phyloP scores from a whole-genome alignment of 2,797 vertebrate genomes.

The Mallotus villosus region DNA sequence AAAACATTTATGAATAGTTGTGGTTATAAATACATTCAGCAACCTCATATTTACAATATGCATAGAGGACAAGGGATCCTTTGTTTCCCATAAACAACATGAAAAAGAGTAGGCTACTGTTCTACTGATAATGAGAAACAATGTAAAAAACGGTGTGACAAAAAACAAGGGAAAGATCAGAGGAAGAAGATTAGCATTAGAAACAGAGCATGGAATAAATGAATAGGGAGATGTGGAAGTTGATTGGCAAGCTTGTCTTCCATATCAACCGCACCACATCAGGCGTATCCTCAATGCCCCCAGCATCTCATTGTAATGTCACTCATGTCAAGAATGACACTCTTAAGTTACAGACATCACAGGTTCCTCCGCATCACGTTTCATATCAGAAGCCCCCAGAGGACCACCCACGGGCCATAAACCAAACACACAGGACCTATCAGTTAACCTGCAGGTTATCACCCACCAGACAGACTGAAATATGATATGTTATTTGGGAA shows the following conservation, averaged over 20 bases:
- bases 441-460: background rate
- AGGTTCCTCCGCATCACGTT: conserved; percentile 6
- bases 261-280: background rate
- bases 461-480: background rate
- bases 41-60: conserved; percentile 12
- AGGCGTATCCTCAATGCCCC: background rate
- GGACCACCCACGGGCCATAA: background rate
- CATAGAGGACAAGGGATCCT: conserved; percentile 34
- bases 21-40: conserved; percentile 39
- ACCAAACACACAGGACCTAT: background rate
- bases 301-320: background rate
- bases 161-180: conserved; percentile 2
- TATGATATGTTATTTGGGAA: background rate
- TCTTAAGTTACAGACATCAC: conserved; percentile 11
- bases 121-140: conserved; percentile 26
- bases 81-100: conserved; percentile 35
- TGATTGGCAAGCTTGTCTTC: conserved; percentile 26
- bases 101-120: conserved; percentile 18
- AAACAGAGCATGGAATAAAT: conserved; percentile 35
- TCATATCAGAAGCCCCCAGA: background rate
- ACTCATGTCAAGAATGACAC: conserved; percentile 12
- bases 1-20: conserved; percentile 36
- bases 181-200: conserved; percentile 13
- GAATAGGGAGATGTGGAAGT: conserved; percentile 17
- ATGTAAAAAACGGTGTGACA: conserved; percentile 16